Evolutionary conservation across 2,797 vertebrate species (phyloP).

Genomic region (Gymnothorax javanicus): DNA sequence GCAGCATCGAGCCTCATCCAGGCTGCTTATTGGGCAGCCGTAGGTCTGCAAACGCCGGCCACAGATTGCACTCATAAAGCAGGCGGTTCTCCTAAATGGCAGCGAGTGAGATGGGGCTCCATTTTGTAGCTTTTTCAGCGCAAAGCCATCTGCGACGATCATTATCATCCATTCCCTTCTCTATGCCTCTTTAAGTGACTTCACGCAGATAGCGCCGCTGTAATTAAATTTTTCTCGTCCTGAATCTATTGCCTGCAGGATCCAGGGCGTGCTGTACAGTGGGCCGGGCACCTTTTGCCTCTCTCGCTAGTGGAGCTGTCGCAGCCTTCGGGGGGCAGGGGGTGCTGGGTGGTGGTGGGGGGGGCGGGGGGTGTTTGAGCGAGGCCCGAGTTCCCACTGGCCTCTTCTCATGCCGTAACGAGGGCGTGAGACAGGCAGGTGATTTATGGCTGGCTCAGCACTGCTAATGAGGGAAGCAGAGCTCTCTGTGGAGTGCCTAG

Average conservation of each 20-base stretch:
- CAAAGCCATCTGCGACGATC: slow-evolving; percentile 47
- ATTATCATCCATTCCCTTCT: slow-evolving; percentile 28
- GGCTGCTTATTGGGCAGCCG: background rate
- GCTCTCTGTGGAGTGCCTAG: slow-evolving; percentile 50
- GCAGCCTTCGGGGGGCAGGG: background rate
- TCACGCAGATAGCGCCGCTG: slow-evolving; percentile 34
- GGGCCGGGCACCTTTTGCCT: slow-evolving; percentile 4
- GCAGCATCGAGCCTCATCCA: background rate
- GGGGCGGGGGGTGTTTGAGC: background rate
- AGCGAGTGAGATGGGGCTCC: slow-evolving; percentile 24
- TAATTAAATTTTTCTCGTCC: slow-evolving; percentile 41
- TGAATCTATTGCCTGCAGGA: background rate
- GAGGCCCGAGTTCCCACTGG: background rate
- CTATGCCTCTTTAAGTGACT: slow-evolving; percentile 47
- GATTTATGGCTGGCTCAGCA: slow-evolving; percentile 50
- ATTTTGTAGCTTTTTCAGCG: slow-evolving; percentile 21
- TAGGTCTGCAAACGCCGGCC: slow-evolving; percentile 27
- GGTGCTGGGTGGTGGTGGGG: no score
- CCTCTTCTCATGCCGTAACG: background rate
- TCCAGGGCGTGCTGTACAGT: background rate
- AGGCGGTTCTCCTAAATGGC: slow-evolving; percentile 36
- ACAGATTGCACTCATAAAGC: slow-evolving; percentile 55
- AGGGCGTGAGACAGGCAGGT: background rate
- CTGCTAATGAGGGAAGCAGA: slow-evolving; percentile 64
- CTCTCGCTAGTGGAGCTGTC: background rate